phyloP scores from a whole-genome alignment of 2,113 vertebrate genomes.

The Crypturellus undulatus region DNA sequence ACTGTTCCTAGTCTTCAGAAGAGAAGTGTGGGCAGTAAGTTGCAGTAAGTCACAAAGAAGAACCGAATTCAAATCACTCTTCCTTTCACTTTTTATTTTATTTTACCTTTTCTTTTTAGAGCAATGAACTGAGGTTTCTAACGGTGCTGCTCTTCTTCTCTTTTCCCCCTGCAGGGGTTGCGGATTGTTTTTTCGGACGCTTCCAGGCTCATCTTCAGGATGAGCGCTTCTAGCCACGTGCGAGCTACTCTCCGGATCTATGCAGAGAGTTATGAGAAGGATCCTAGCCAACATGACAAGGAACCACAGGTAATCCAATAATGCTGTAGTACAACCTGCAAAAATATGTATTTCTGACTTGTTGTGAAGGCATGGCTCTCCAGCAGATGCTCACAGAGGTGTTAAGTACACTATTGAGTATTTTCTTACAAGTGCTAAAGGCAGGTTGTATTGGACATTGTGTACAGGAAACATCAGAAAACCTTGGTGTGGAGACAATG shows the following conservation, averaged over 20 bases:
- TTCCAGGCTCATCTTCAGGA: conserved; percentile 91
- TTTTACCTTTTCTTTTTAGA: background rate
- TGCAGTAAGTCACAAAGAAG: background rate
- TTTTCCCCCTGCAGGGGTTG: conserved; percentile 82
- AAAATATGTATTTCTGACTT: background rate
- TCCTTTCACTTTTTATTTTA: background rate
- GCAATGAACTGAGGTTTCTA: background rate
- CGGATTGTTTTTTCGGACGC: conserved; percentile 92
- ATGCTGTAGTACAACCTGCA: background rate
- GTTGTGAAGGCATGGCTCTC: no score
- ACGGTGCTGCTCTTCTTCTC: background rate
- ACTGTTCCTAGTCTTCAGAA: background rate
- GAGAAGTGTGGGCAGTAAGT: background rate
- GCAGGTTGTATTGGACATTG: background rate
- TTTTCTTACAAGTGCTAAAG: background rate
- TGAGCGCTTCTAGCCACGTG: conserved; percentile 90
- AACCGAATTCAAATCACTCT: background rate
- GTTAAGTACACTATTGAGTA: background rate
- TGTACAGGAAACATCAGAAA: background rate
- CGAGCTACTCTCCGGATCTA: conserved; percentile 92
- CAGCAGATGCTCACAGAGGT: no score
- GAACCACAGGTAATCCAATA: conserved; percentile 87
- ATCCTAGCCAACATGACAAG: conserved; percentile 89
- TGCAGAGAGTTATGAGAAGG: conserved; percentile 94
- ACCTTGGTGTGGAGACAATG: background rate